phyloP scores from a whole-genome alignment of 2,113 vertebrate species.

The Falco punctatus region DNA sequence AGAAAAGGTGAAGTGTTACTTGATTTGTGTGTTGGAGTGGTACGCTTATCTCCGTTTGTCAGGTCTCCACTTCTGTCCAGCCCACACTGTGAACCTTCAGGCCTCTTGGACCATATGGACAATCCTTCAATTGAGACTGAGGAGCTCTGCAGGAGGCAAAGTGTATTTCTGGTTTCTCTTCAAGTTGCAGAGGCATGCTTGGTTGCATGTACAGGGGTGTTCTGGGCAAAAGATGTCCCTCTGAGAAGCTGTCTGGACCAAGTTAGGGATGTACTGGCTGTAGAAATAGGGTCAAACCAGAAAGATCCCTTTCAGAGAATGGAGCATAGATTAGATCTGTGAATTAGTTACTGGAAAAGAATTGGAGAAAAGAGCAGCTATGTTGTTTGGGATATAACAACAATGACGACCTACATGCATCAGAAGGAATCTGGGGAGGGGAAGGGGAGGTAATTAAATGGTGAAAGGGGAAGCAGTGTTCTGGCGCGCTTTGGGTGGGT shows the following conservation, averaged over 20 bases:
- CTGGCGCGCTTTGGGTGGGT: not conserved
- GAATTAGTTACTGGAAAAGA: not conserved
- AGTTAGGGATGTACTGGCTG: not conserved
- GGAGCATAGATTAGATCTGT: not conserved
- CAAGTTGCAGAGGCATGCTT: not conserved
- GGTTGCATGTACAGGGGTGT: not conserved
- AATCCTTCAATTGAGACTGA: not conserved
- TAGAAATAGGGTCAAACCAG: not conserved
- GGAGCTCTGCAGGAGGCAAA: not conserved
- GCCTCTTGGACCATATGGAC: not conserved
- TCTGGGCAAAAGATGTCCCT: not conserved
- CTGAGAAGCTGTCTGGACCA: not conserved
- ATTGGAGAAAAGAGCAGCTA: not conserved
- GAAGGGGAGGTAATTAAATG: not conserved
- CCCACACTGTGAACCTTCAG: not conserved
- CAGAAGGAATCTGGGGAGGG: not conserved
- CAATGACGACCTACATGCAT: not conserved
- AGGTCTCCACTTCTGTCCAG: not conserved
- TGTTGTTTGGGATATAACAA: not conserved
- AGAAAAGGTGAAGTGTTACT: not conserved
- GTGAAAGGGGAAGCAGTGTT: not conserved
- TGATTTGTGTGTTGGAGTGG: not conserved
- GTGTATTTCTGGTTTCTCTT: not conserved
- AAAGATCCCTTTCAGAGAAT: not conserved
- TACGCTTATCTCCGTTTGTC: not conserved